Evolutionary conservation across 2,888 invertebrate genomes (phyloP).

Genomic region (Drosophila meridionalis): DNA sequence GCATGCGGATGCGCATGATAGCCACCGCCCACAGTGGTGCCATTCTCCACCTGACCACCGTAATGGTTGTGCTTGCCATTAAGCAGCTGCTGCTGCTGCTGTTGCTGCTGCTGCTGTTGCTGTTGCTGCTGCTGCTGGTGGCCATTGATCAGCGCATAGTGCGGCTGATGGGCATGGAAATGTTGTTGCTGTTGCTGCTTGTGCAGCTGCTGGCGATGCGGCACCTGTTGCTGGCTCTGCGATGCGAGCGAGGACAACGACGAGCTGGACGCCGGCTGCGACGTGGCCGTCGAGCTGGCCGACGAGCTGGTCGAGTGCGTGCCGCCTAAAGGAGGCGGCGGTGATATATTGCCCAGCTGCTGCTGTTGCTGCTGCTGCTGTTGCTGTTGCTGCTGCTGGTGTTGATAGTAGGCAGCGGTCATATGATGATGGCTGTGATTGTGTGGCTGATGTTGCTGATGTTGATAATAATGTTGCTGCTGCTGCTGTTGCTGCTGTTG

Average conservation of each 20-base stretch:
- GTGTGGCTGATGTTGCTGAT: conserved; percentile 63
- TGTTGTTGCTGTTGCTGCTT: conserved; percentile 74
- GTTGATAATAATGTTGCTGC: conserved; percentile 51
- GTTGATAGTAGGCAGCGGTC: conserved; percentile 71
- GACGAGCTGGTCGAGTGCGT: conserved; percentile 83
- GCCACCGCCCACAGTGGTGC: conserved; percentile 39
- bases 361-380: conserved; percentile 57
- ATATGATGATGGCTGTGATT: conserved; percentile 74
- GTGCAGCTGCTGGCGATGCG: conserved; percentile 73
- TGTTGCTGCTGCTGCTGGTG: conserved; percentile 60
- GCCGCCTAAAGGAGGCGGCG: conserved; percentile 71
- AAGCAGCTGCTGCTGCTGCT: conserved; percentile 46
- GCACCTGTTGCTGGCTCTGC: conserved; percentile 79
- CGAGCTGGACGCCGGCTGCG: conserved; percentile 83
- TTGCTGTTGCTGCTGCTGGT: conserved; percentile 68
- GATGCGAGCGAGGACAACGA: conserved; percentile 83
- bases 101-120: conserved; percentile 50
- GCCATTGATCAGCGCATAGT: conserved; percentile 62
- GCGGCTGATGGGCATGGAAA: conserved; percentile 64
- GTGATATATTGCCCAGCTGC: conserved; percentile 77
- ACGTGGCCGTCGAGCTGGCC: conserved; percentile 83
- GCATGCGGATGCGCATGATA: conserved; percentile 59
- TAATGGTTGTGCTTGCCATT: conserved; percentile 64
- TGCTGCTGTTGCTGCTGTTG: conserved; percentile 85
- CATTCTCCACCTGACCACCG: conserved; percentile 52